Evolutionary conservation across 2,888 invertebrate genomes (phyloP).

Genomic region (Diaphora mendica): DNA sequence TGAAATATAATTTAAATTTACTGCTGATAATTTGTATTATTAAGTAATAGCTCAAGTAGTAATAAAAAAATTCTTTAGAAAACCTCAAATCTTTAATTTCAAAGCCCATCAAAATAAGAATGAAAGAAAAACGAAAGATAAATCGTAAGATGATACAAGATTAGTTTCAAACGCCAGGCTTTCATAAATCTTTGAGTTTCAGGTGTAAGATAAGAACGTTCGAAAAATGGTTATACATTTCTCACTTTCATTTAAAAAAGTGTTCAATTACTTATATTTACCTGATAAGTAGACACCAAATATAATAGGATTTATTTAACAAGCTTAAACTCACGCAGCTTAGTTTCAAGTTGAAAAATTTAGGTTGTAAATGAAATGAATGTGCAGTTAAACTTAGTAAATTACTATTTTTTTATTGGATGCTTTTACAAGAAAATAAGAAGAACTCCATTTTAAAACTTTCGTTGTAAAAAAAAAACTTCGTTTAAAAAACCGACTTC

Average conservation of each 20-base stretch:
- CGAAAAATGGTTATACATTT: slow-evolving; percentile 17
- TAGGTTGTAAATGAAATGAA: neutral
- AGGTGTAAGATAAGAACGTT: slow-evolving; percentile 15
- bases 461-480: neutral
- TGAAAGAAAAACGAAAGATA: neutral
- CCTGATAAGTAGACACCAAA: slow-evolving; percentile 8
- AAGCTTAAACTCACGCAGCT: slow-evolving; percentile 5
- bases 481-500: too few species aligned
- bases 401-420: neutral
- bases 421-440: neutral
- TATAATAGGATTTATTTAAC: slow-evolving; percentile 17
- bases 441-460: neutral
- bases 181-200: slow-evolving; percentile 21
- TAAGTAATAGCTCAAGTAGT: neutral
- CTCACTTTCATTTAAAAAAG: neutral
- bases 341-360: neutral
- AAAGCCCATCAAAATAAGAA: neutral
- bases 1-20: too few species aligned
- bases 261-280: slow-evolving; percentile 13
- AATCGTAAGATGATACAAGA: slow-evolving; percentile 13
- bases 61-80: too few species aligned
- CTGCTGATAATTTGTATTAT: neutral
- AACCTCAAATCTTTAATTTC: neutral
- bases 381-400: neutral
- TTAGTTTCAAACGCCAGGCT: slow-evolving; percentile 17